Percentiles rank a stretch among this genome's conserved stretches.
phyloP scores from a whole-genome alignment of 2,888 invertebrate genomes.

The Pandemis heparana region DNA sequence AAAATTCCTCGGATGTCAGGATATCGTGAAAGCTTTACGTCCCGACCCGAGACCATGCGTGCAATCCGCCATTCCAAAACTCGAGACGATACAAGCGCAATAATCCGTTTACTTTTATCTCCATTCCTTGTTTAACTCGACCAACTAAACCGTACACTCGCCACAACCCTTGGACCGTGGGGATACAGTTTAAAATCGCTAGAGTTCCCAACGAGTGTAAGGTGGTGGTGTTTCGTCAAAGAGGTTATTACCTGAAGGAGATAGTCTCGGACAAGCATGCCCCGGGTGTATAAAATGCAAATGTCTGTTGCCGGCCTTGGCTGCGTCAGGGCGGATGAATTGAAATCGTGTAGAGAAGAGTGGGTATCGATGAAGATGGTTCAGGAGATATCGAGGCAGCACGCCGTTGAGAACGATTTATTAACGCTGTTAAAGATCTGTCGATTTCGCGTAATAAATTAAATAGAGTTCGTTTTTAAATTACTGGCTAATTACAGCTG shows the following conservation, averaged over 20 bases:
- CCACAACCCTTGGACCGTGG: slow-evolving; percentile 41
- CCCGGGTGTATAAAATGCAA: slow-evolving; percentile 81
- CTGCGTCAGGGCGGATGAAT: slow-evolving; percentile 39
- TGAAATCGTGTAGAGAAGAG: slow-evolving; percentile 45
- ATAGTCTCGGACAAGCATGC: slow-evolving; percentile 60
- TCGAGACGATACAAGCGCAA: slow-evolving; percentile 75
- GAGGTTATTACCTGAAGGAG: slow-evolving; percentile 84
- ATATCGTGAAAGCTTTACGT: not conserved
- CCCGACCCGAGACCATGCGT: slow-evolving; percentile 28
- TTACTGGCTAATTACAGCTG: not conserved
- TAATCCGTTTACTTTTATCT: slow-evolving; percentile 85
- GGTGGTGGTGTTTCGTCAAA: slow-evolving; percentile 68
- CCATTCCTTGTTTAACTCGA: slow-evolving; percentile 67
- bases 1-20: not conserved
- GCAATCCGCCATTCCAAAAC: slow-evolving; percentile 53
- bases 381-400: not conserved
- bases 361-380: slow-evolving; percentile 25
- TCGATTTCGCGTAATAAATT: not conserved
- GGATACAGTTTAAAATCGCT: slow-evolving; percentile 49
- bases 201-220: slow-evolving; percentile 9
- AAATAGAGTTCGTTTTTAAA: not conserved
- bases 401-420: not conserved
- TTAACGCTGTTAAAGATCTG: not conserved
- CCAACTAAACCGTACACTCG: slow-evolving; percentile 51
- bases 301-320: slow-evolving; percentile 61